Evolutionary conservation across 2,113 vertebrate species (phyloP).

Genomic region (Lethenteron reissneri): DNA sequence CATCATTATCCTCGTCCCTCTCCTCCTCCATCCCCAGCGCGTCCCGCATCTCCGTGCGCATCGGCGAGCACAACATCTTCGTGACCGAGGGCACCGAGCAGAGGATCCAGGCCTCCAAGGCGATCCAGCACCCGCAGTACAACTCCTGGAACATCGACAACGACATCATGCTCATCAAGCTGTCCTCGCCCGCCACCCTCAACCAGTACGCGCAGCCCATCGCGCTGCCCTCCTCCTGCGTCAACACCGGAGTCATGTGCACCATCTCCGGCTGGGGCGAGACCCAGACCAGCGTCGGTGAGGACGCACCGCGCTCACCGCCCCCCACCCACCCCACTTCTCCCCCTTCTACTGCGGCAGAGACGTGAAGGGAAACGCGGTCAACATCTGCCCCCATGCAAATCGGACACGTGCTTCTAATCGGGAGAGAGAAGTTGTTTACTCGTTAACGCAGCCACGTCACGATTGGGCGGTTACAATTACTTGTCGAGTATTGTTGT

Average conservation of each 20-base stretch:
- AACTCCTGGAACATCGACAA: constrained; percentile 27
- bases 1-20: not conserved
- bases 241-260: constrained; percentile 26
- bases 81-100: constrained; percentile 29
- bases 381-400: too few relatives aligned
- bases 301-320: too few relatives aligned
- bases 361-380: too few relatives aligned
- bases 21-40: not conserved
- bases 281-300: constrained; percentile 22
- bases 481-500: too few relatives aligned
- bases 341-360: too few relatives aligned
- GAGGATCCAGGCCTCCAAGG: constrained; percentile 15
- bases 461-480: too few relatives aligned
- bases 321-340: too few relatives aligned
- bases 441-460: too few relatives aligned
- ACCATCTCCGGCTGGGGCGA: constrained; percentile 46
- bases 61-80: constrained; percentile 41
- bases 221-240: constrained; percentile 28
- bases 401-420: too few relatives aligned
- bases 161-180: constrained; percentile 48
- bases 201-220: constrained; percentile 27
- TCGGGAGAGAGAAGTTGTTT: too few relatives aligned
- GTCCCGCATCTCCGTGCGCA: constrained; percentile 22
- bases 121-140: constrained; percentile 26
- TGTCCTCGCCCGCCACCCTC: constrained; percentile 18